phyloP scores from a whole-genome alignment of 2,888 invertebrate species.

The Tholera decimalis region DNA sequence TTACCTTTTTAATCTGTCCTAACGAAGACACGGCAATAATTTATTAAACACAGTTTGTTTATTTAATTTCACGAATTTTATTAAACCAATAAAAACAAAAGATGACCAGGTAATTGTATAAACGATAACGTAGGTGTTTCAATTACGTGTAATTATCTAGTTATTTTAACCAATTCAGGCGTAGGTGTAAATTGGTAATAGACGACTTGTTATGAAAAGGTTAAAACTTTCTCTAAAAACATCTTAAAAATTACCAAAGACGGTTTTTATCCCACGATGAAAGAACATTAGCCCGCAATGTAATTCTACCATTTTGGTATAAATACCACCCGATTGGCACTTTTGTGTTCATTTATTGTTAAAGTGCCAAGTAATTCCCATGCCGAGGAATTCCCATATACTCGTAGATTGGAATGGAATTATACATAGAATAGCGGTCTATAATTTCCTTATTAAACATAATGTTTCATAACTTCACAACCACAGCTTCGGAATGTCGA shows the following conservation, averaged over 20 bases:
- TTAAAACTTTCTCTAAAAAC: conserved; percentile 48
- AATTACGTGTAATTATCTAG: conserved; percentile 36
- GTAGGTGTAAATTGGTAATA: conserved; percentile 57
- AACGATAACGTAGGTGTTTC: conserved; percentile 45
- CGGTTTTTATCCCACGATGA: conserved; percentile 12
- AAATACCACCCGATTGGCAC: neutral
- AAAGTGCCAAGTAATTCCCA: neutral
- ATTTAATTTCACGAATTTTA: conserved; percentile 20
- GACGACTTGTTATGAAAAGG: conserved; percentile 44
- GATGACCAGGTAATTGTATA: conserved; percentile 24
- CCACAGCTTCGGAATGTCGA: conserved; percentile 9
- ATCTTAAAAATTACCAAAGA: conserved; percentile 3
- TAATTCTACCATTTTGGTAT: neutral
- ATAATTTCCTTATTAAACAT: conserved; percentile 44
- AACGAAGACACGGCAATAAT: neutral
- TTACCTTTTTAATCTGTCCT: conserved; percentile 1
- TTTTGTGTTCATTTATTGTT: neutral
- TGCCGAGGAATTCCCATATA: neutral
- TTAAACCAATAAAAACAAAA: conserved; percentile 34
- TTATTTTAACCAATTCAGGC: conserved; percentile 30
- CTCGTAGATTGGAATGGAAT: conserved; percentile 1
- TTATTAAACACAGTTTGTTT: neutral
- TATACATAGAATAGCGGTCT: conserved; percentile 21
- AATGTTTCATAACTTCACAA: conserved; percentile 27
- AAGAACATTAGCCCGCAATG: neutral